These are phyloP conservation scores for Noctilio leporinus DNA, from an alignment of 2,113 vertebrate genomes.

Conservation along the genomic window DNA sequence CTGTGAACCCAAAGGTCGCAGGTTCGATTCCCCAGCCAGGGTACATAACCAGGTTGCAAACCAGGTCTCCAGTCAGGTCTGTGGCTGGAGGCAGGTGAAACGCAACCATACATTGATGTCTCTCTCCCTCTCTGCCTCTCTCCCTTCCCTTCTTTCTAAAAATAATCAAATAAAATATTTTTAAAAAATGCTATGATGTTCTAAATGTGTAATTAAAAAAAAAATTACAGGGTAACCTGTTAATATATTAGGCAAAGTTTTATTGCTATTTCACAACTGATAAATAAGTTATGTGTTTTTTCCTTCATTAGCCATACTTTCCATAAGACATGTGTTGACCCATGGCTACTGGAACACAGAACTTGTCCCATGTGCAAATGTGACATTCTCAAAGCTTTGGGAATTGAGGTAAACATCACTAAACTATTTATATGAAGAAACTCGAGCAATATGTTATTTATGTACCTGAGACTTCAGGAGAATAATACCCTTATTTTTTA, in stretches of 20 bases:
- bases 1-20: no score
- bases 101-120: no score
- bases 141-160: no score
- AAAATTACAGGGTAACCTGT: neutral
- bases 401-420: slow-evolving; percentile 82
- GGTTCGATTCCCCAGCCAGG: no score
- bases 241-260: neutral
- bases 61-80: no score
- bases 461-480: neutral
- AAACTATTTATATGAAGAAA: slow-evolving; percentile 25
- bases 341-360: slow-evolving; percentile 91
- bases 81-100: no score
- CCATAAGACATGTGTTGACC: slow-evolving; percentile 91
- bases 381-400: slow-evolving; percentile 91
- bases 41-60: no score
- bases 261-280: neutral
- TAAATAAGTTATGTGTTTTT: slow-evolving; percentile 42
- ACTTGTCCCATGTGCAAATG: slow-evolving; percentile 96
- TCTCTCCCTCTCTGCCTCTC: no score
- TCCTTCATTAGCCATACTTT: slow-evolving; percentile 84
- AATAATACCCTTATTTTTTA: neutral
- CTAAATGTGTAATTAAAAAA: slow-evolving; percentile 27
- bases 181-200: no score
- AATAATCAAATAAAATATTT: no score
- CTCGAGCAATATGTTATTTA: slow-evolving; percentile 8